A percentile compares a stretch with the other conserved stretches of the same genome.
These are phyloP conservation scores for Tetraodon nigroviridis DNA, from an alignment of 2,113 vertebrate species.

Conservation along the genomic window DNA sequence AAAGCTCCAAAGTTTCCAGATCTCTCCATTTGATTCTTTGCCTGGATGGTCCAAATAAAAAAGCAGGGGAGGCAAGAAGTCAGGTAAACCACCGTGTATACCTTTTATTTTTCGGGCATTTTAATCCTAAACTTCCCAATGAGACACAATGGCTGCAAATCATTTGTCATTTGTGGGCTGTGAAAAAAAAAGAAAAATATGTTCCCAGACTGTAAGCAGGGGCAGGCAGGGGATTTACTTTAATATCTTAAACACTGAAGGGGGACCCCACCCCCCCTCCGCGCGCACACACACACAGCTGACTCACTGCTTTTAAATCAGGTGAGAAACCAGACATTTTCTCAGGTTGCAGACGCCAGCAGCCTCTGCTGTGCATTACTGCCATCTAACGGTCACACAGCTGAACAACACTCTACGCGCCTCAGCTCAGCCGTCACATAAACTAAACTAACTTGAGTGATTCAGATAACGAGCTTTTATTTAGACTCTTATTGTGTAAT, in stretches of 20 bases:
- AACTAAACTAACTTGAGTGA: not conserved
- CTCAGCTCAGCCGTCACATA: conserved; percentile 1
- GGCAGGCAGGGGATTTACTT: not conserved
- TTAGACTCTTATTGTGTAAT: too few relatives aligned
- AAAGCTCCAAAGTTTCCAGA: conserved; percentile 13
- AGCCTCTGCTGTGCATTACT: conserved; percentile 66
- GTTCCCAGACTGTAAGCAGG: not conserved
- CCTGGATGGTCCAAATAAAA: conserved; percentile 23
- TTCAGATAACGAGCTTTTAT: too few relatives aligned
- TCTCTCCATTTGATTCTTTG: conserved; percentile 5
- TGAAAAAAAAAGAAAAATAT: not conserved
- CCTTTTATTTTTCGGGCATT: not conserved
- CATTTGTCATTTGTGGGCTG: not conserved
- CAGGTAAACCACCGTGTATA: not conserved
- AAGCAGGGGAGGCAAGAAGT: not conserved
- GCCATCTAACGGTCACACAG: conserved; percentile 73
- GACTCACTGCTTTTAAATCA: conserved; percentile 45
- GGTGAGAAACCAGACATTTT: conserved; percentile 15
- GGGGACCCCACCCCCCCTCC: not conserved
- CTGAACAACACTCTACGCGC: conserved; percentile 5
- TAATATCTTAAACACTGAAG: not conserved
- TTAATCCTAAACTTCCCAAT: not conserved
- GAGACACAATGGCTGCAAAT: not conserved
- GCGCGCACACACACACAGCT: conserved; percentile 17
- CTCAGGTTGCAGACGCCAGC: conserved; percentile 14